Conservation (phyloP, 2,113 vertebrate species). For the Notechis scutatus region DNA sequence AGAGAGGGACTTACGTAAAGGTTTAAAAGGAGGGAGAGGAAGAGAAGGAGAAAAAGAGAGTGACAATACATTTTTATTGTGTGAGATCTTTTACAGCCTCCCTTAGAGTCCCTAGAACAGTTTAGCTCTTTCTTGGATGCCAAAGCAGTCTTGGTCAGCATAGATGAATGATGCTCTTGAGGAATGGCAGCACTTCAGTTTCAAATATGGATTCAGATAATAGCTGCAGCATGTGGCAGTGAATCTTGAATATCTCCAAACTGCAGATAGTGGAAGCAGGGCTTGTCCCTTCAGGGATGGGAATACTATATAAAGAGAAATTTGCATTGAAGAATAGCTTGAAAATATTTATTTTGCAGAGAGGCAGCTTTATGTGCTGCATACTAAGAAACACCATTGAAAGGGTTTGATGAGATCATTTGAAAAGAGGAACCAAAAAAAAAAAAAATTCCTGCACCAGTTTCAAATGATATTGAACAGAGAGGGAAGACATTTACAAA, state of each 20-base stretch:
- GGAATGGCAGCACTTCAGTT: constrained; percentile 35
- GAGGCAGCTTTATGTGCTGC: constrained; percentile 24
- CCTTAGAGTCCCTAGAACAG: constrained; percentile 34
- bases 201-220: constrained; percentile 49
- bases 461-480: constrained; percentile 13
- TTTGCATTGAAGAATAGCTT: constrained; percentile 20
- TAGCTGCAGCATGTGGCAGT: constrained; percentile 44
- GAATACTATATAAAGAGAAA: not conserved
- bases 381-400: constrained; percentile 6
- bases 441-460: not conserved
- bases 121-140: constrained; percentile 34
- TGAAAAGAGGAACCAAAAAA: not conserved
- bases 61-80: not conserved
- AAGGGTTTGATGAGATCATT: constrained; percentile 4
- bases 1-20: not conserved
- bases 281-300: not conserved
- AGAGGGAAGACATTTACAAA: constrained; percentile 14
- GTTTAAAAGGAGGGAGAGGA: not conserved
- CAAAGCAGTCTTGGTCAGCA: constrained; percentile 36
- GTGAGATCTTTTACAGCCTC: not conserved
- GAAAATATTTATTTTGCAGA: not conserved
- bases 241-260: constrained; percentile 40
- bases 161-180: constrained; percentile 30
- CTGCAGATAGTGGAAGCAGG: constrained; percentile 20
- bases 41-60: not conserved